A percentile compares a stretch with the other conserved stretches of the same genome.
Conservation (phyloP, 2,888 invertebrate species). For the Diaphora mendica region DNA sequence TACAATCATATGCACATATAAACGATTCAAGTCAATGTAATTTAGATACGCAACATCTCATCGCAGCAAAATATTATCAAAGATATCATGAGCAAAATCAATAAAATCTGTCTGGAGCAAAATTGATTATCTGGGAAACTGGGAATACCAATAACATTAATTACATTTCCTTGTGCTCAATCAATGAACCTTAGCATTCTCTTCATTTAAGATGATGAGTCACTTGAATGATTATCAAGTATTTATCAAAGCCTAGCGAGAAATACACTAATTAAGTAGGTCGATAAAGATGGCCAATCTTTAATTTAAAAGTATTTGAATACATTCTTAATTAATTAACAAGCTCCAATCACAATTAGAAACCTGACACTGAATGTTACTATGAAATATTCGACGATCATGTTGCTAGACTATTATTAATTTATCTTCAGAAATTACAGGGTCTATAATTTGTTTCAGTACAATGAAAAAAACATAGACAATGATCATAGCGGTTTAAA, state of each 20-base stretch:
- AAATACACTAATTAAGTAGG: neutral
- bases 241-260: neutral
- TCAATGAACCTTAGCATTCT: neutral
- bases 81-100: neutral
- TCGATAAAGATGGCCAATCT: neutral
- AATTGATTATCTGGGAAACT: neutral
- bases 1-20: neutral
- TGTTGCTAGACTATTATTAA: too few relatives aligned
- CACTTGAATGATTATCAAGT: neutral
- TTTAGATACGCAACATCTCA: neutral
- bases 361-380: too few relatives aligned
- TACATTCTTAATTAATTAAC: neutral
- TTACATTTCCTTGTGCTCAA: slow-evolving; percentile 1
- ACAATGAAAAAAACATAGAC: neutral
- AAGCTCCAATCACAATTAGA: too few relatives aligned
- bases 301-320: neutral
- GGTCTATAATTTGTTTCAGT: neutral
- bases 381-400: too few relatives aligned
- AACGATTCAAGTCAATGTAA: neutral
- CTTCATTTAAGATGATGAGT: neutral
- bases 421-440: too few relatives aligned
- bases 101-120: neutral
- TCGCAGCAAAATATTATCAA: neutral
- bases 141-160: neutral
- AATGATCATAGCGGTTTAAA: too few relatives aligned